phyloP scores from a whole-genome alignment of 2,797 vertebrate species.

The Pangasius djambal region DNA sequence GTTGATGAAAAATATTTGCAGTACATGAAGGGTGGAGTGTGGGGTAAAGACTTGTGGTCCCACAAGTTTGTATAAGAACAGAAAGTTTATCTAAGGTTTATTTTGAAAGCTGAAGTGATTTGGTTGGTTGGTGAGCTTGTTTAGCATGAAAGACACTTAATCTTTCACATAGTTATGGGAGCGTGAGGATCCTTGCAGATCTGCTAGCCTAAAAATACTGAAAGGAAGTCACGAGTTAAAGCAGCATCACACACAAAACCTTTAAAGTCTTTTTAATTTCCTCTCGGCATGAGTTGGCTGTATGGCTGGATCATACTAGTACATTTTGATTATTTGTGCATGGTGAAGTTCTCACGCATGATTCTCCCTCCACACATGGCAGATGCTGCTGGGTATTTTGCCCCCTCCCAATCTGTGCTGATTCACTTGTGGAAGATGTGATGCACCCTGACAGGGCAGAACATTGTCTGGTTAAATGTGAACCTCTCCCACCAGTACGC shows the following conservation, averaged over 20 bases:
- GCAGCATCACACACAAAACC: neutral
- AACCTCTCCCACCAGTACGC: slow-evolving; percentile 40
- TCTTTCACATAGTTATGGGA: neutral
- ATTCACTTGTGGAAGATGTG: slow-evolving; percentile 64
- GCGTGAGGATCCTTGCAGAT: neutral
- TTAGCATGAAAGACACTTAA: neutral
- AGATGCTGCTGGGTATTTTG: neutral
- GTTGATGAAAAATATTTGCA: neutral
- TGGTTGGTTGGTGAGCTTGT: neutral
- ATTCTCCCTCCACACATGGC: slow-evolving; percentile 12
- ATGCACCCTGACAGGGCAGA: slow-evolving; percentile 69
- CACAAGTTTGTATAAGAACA: neutral
- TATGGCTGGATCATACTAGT: neutral
- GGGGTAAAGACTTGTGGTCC: neutral
- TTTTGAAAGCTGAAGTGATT: neutral
- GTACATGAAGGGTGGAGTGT: neutral
- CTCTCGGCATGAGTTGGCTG: neutral
- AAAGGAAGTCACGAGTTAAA: neutral
- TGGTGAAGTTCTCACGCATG: slow-evolving; percentile 12
- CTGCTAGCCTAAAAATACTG: neutral
- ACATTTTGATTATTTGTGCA: neutral
- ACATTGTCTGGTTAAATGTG: slow-evolving; percentile 67
- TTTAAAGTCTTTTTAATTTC: slow-evolving; percentile 1
- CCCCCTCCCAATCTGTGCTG: slow-evolving; percentile 55
- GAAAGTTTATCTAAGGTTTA: neutral